Evolutionary conservation across 2,113 vertebrate genomes (phyloP).

Genomic region (Ursus arctos): DNA sequence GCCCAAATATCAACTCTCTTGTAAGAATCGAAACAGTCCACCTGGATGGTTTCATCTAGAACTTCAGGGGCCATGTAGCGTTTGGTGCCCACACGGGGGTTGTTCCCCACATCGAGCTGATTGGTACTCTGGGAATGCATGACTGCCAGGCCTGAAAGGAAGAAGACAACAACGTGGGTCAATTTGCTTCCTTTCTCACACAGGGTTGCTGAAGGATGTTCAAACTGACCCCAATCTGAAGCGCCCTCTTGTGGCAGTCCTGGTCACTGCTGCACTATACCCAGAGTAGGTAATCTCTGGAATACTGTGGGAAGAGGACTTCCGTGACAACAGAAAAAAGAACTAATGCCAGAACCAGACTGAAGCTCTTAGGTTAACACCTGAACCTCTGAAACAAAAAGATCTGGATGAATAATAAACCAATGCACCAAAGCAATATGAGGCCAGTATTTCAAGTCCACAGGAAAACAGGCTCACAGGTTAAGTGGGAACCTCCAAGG

Average conservation of each 20-base stretch:
- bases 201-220: neutral
- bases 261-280: neutral
- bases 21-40: conserved; percentile 98
- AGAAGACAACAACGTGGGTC: conserved; percentile 26
- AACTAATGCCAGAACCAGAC: neutral
- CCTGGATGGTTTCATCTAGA: conserved; percentile 97
- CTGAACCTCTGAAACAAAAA: neutral
- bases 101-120: conserved; percentile 98
- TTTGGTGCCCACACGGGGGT: conserved; percentile 98
- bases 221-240: neutral
- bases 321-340: neutral
- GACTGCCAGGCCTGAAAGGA: conserved; percentile 94
- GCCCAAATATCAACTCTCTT: conserved; percentile 99
- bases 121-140: conserved; percentile 99
- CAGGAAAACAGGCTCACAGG: neutral
- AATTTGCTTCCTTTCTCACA: neutral
- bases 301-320: neutral
- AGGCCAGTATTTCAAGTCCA: neutral
- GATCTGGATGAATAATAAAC: neutral
- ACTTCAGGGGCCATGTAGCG: conserved; percentile 99
- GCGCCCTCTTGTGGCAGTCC: conserved; percentile 49
- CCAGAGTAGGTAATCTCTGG: neutral
- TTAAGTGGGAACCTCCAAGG: conserved; percentile 12
- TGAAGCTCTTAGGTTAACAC: neutral
- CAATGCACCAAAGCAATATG: neutral